Percentiles rank a stretch among this genome's conserved stretches.
phyloP scores from a whole-genome alignment of 2,113 vertebrate genomes.

The Hylia prasina region DNA sequence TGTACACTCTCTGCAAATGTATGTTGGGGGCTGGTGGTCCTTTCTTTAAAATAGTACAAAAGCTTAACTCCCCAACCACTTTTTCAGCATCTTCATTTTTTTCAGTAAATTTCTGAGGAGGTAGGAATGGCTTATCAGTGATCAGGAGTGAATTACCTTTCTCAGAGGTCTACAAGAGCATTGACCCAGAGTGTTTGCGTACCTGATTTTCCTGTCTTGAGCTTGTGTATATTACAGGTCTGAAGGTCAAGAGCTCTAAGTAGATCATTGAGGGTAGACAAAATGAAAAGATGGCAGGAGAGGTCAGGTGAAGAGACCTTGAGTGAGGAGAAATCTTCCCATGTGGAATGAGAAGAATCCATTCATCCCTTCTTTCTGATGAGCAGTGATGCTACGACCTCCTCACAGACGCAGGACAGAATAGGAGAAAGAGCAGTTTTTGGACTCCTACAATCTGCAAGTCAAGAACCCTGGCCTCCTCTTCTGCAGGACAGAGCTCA shows the following conservation, averaged over 20 bases:
- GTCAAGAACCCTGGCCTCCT: background rate
- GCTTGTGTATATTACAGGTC: background rate
- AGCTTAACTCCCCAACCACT: background rate
- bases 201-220: background rate
- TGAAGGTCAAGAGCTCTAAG: background rate
- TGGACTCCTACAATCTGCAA: rapidly evolving
- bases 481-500: background rate
- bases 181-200: rapidly evolving
- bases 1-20: background rate
- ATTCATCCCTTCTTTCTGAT: background rate
- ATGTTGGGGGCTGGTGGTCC: background rate
- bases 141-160: background rate
- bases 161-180: rapidly evolving
- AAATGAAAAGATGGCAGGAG: background rate
- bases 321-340: background rate
- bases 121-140: background rate
- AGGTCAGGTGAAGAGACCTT: background rate
- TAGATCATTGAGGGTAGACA: rapidly evolving
- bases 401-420: background rate
- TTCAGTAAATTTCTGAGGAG: background rate
- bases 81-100: background rate
- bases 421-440: background rate
- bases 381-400: background rate
- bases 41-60: background rate
- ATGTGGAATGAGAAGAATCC: background rate